Conservation (phyloP, 2,888 invertebrate genomes). For the Actias luna region DNA sequence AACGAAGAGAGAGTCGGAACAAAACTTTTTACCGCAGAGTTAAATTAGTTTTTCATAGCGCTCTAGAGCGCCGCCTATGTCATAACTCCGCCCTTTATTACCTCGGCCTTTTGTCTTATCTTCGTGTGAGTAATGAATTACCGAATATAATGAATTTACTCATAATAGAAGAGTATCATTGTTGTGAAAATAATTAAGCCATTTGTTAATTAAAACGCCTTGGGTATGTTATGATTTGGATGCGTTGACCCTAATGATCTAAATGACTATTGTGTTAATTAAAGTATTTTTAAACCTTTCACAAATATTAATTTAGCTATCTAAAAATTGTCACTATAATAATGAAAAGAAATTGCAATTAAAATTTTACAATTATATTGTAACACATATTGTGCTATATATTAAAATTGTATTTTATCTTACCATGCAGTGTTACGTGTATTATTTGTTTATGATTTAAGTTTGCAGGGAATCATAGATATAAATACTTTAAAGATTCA, state of each 20-base stretch:
- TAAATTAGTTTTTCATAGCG: conserved; percentile 62
- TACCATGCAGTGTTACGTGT: too few relatives aligned
- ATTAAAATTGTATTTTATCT: too few relatives aligned
- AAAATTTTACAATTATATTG: too few relatives aligned
- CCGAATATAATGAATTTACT: conserved; percentile 66
- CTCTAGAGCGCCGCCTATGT: conserved; percentile 37
- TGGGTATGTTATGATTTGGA: conserved; percentile 2
- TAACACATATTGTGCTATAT: too few relatives aligned
- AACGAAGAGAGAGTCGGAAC: conserved; percentile 5
- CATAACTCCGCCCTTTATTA: conserved; percentile 48
- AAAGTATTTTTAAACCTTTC: too few relatives aligned
- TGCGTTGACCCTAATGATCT: not conserved
- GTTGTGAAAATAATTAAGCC: conserved; percentile 31
- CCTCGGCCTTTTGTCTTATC: conserved; percentile 33
- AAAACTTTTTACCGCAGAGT: conserved; percentile 21
- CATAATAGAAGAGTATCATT: conserved; percentile 36
- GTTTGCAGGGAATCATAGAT: too few relatives aligned
- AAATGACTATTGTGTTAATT: too few relatives aligned
- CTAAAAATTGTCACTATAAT: too few relatives aligned
- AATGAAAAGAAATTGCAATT: too few relatives aligned
- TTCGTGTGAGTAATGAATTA: conserved; percentile 66
- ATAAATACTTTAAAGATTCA: too few relatives aligned
- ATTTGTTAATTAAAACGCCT: conserved; percentile 32
- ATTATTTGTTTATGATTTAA: too few relatives aligned
- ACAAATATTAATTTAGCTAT: too few relatives aligned